Base-by-base conservation (phyloP, 2,113 vertebrate species). In the Ursus arctos region DNA sequence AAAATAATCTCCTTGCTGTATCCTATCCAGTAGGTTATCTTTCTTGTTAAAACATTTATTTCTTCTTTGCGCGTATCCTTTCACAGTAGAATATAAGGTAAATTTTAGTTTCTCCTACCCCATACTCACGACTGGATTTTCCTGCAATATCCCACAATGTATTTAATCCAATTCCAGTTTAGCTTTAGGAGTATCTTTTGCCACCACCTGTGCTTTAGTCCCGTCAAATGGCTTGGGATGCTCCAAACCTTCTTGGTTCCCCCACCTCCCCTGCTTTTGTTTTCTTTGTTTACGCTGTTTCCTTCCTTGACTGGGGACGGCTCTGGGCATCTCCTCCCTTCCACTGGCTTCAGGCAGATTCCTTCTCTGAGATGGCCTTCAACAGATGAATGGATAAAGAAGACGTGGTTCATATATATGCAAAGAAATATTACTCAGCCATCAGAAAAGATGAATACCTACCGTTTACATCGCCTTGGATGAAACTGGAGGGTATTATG, bases 321-420 rank as follows among this genome's bases (percentile, higher is more conserved):
- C 59, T 43, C 21, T 7, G 0, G 7, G 47, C 1, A 14, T 69
- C 36, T 3, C 4, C n/a, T 8, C 1, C 40, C 4, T n/a, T 40
- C 40, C 8, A 26, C 14, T 18, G 15, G 19, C 12, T n/a, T 14
- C 4, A 65, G 31, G n/a, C 3, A 33, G 31, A 67, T 33, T 16
- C 63, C 28, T 67, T 67, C 63, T 33, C 63, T 7, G 14, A 33
- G 63, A 67, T 67, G 31, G 16, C 31, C 31, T 67, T 67, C 31
- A 33, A 33, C 31, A 67, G 63, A 67, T 33, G 31, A 67, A 67
- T 33, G 63, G 31, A 33, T 33, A 33, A 33, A 67, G 61, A 63
- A 63, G 63, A 65, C 31, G 63, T 33, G 31, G 63, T 67, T 67
- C 63, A 67, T 67, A 67, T 33, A 67, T 33, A 67, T 33, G 4